Conservation (phyloP, 1,140 invertebrate genomes). For the Saccostrea echinata region DNA sequence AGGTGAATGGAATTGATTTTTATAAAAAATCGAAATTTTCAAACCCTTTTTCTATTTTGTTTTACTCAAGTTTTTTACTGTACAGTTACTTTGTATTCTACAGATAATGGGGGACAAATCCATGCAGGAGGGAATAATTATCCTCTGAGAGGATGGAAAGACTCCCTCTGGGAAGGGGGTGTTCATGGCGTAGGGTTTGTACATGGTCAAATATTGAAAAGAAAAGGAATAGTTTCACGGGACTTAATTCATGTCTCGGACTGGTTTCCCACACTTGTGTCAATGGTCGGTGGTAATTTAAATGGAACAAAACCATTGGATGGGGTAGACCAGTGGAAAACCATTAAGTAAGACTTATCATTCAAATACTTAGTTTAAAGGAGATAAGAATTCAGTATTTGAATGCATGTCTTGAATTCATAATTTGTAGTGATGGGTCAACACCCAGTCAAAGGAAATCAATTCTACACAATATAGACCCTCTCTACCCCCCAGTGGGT, state of each 20-base stretch:
- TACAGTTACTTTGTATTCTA: background rate
- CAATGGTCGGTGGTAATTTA: conserved; percentile 66
- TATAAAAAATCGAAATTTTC: no score
- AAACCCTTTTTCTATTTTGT: no score
- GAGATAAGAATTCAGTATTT: background rate
- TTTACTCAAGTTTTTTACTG: no score
- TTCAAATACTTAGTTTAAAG: background rate
- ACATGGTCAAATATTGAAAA: conserved; percentile 68
- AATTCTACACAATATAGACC: conserved; percentile 75
- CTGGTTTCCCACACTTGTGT: conserved; percentile 77
- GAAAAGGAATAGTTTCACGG: conserved; percentile 55
- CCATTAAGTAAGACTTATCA: conserved; percentile 65
- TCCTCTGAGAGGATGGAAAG: conserved; percentile 81
- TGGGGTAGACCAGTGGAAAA: conserved; percentile 72
- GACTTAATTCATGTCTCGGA: conserved; percentile 77
- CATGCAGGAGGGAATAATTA: conserved; percentile 80
- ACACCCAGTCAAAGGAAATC: conserved; percentile 65
- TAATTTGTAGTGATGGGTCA: background rate
- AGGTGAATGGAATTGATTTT: no score
- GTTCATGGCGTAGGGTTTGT: conserved; percentile 79
- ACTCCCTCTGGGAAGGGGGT: conserved; percentile 82
- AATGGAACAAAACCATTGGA: conserved; percentile 71
- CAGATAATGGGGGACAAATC: conserved; percentile 80
- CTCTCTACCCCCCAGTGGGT: conserved; percentile 57
- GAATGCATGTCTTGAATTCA: background rate